phyloP scores from a whole-genome alignment of 92 coral and sea anemone genomes.

The Diadumene lineata region DNA sequence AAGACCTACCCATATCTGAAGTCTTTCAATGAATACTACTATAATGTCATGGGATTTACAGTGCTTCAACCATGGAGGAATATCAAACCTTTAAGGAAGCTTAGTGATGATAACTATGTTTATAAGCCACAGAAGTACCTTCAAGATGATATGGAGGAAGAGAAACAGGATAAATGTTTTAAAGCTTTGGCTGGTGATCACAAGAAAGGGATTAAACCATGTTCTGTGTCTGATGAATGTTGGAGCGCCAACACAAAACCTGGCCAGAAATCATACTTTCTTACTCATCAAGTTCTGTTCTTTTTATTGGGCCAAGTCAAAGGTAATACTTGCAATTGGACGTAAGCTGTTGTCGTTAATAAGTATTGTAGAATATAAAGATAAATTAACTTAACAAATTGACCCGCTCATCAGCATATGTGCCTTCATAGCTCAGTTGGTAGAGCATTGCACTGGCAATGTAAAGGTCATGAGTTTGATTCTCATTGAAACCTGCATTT shows the following conservation, averaged over 20 bases:
- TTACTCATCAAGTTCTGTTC: conserved; percentile 57
- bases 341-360: no score
- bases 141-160: conserved; percentile 35
- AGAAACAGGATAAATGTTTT: conserved; percentile 38
- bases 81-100: conserved; percentile 36
- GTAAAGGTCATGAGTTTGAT: no score
- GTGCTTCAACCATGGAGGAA: conserved; percentile 44
- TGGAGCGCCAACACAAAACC: conserved; percentile 49
- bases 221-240: conserved; percentile 37
- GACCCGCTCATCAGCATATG: no score
- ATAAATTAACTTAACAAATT: no score
- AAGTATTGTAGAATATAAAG: no score
- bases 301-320: conserved; percentile 50
- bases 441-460: no score
- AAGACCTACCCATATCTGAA: conserved; percentile 36
- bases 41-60: conserved; percentile 43
- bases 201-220: conserved; percentile 26
- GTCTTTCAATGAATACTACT: conserved; percentile 20
- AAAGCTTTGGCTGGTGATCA: conserved; percentile 37
- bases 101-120: conserved; percentile 18
- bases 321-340: no score
- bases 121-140: conserved; percentile 6
- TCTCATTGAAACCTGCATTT: no score
- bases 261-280: conserved; percentile 24
- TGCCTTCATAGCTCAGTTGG: no score